These are phyloP conservation scores for Saturnia pavonia DNA, from an alignment of 2,888 invertebrate species.

Conservation along the genomic window DNA sequence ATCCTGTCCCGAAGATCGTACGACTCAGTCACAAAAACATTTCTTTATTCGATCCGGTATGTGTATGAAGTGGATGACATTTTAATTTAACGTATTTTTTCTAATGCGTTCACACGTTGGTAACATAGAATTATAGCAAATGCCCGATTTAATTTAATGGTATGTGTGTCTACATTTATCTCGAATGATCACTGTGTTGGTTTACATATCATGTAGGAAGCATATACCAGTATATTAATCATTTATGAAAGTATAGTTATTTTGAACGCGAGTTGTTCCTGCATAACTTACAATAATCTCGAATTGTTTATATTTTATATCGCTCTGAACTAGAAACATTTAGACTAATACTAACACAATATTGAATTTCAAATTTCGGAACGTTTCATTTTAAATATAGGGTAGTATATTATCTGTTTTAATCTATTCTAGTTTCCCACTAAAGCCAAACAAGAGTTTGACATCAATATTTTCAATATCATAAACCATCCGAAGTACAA, in stretches of 20 bases:
- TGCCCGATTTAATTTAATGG: too few relatives aligned
- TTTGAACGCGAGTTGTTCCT: neutral
- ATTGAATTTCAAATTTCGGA: neutral
- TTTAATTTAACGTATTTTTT: neutral
- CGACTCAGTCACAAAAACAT: slow-evolving; percentile 52
- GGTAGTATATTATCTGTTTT: neutral
- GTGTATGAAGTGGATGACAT: slow-evolving; percentile 27
- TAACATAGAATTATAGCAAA: too few relatives aligned
- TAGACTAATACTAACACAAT: neutral
- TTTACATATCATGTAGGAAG: too few relatives aligned
- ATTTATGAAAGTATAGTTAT: too few relatives aligned
- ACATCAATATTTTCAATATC: slow-evolving; percentile 42
- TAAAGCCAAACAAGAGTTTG: slow-evolving; percentile 17
- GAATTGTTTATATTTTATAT: neutral
- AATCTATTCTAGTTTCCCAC: neutral
- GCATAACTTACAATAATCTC: neutral
- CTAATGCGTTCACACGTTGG: too few relatives aligned
- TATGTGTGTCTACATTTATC: too few relatives aligned
- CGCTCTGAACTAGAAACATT: neutral
- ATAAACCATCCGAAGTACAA: slow-evolving; percentile 53
- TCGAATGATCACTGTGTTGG: too few relatives aligned
- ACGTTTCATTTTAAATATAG: neutral
- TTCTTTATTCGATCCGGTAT: neutral
- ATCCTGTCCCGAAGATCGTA: slow-evolving; percentile 50
- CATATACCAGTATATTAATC: too few relatives aligned